phyloP scores from a whole-genome alignment of 1,140 invertebrate genomes.

The Melanaphis sacchari region DNA sequence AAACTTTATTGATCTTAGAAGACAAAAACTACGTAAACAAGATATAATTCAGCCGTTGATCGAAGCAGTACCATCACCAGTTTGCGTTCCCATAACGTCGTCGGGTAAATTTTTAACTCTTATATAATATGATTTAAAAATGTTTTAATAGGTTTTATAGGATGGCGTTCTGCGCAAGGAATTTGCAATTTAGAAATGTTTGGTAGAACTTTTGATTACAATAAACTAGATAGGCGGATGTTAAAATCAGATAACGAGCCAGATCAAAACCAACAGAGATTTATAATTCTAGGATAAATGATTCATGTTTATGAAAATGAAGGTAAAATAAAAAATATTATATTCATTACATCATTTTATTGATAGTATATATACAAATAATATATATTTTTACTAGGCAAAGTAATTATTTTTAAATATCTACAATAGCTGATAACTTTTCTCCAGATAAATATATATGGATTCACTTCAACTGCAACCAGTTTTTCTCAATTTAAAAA shows the following conservation, averaged over 20 bases:
- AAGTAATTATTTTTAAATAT: slow-evolving; percentile 70
- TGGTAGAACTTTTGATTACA: slow-evolving; percentile 63
- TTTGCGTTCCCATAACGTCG: slow-evolving; percentile 57
- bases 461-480: slow-evolving; percentile 74
- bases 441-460: slow-evolving; percentile 67
- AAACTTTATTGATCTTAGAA: slow-evolving; percentile 57
- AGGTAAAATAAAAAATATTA: not conserved
- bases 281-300: slow-evolving; percentile 57
- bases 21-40: slow-evolving; percentile 54
- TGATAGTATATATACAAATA: not conserved
- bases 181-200: slow-evolving; percentile 64
- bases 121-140: not conserved
- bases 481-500: slow-evolving; percentile 70
- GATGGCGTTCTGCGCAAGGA: slow-evolving; percentile 64
- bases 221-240: slow-evolving; percentile 61
- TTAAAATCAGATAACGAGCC: slow-evolving; percentile 49
- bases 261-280: slow-evolving; percentile 54
- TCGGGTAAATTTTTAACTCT: not conserved
- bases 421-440: slow-evolving; percentile 67
- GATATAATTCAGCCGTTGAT: slow-evolving; percentile 48
- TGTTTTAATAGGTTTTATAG: slow-evolving; percentile 62
- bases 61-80: slow-evolving; percentile 40
- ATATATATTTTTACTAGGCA: slow-evolving; percentile 49
- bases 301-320: not conserved
- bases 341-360: too few species aligned